Base-by-base conservation (phyloP, 2,797 vertebrate genomes). In the Sebastes minor region DNA sequence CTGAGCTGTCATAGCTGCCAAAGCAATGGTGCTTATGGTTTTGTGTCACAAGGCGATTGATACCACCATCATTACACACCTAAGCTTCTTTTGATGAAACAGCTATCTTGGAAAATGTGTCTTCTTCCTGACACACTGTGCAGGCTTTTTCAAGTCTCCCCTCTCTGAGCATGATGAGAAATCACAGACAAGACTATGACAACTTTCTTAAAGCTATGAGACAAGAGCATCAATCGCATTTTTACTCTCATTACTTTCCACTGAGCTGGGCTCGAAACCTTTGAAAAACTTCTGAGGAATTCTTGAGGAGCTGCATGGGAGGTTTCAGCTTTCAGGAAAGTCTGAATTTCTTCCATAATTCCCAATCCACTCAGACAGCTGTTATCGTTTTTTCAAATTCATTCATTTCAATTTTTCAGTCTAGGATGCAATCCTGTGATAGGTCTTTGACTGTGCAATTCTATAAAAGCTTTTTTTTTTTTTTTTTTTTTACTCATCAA, bases 1-100 rank as follows among this genome's bases (percentile, higher is more conserved):
- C 53, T 22, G 63, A 89, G 76, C 81, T 78, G 72, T 80, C 76
- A 23, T 38, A 82, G 74, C 81, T 65, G 82, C 61, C 62, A 68
- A 74, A 84, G 72, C 70, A 49, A 42, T 28, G 62, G 68, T 27
- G 65, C 73, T 72, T 20, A 59, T 60, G 78, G 76, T 89, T 80
- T 49, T 81, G 71, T 82, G 79, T 89, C 84, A 62, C 71, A 27
- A 67, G 49, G 62, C 66, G 56, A 90, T 72, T 76, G 84, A 88
- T 89, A 71, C 68, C 74, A n/a, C 79, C 72, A 55, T 89, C 83
- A 86, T 88, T 82, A 86, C 84, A 87, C 80, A 84, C 77, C 61
- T 78, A 78, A 86, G 86, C 80, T 86, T 79, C 81, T 86, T 89
- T 82, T 89, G 83, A 89, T 92, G 89, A 88, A 87, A 89, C 69